These are phyloP conservation scores for Syngnathoides biaculeatus DNA, from an alignment of 2,113 vertebrate genomes.

Conservation along the genomic window DNA sequence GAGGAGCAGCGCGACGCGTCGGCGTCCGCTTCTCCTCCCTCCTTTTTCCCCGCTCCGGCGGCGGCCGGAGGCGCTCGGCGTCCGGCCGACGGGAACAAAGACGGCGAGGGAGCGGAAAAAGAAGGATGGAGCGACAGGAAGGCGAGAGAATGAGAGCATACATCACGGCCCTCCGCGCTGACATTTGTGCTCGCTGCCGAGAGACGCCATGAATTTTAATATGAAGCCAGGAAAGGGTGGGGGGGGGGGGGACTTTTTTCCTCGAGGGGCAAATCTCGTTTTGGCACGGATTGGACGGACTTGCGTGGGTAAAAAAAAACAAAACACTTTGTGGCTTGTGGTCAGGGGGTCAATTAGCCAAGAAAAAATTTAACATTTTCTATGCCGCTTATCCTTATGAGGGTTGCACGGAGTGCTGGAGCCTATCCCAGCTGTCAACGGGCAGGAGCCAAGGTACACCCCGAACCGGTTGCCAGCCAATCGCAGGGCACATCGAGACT, in stretches of 20 bases:
- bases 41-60: conserved; percentile 39
- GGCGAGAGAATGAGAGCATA: conserved; percentile 66
- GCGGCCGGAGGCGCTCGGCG: conserved; percentile 45
- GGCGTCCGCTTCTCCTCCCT: conserved; percentile 18
- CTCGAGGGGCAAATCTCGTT: conserved; percentile 61
- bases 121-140: conserved; percentile 68
- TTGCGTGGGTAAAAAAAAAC: conserved; percentile 50
- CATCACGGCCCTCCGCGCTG: conserved; percentile 64
- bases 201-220: conserved; percentile 72
- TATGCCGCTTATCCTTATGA: no score
- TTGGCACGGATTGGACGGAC: conserved; percentile 50
- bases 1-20: conserved; percentile 56
- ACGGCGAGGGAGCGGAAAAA: conserved; percentile 50
- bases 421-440: no score
- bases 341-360: no score
- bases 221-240: conserved; percentile 58
- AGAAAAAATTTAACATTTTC: no score
- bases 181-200: conserved; percentile 65
- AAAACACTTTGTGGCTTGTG: conserved; percentile 59
- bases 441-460: no score
- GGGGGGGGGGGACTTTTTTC: no score
- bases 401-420: no score
- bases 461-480: no score
- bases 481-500: no score
- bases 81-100: conserved; percentile 61